These are phyloP conservation scores for Solenodon paradoxus DNA, from an alignment of 2,113 vertebrate genomes.

Conservation along the genomic window DNA sequence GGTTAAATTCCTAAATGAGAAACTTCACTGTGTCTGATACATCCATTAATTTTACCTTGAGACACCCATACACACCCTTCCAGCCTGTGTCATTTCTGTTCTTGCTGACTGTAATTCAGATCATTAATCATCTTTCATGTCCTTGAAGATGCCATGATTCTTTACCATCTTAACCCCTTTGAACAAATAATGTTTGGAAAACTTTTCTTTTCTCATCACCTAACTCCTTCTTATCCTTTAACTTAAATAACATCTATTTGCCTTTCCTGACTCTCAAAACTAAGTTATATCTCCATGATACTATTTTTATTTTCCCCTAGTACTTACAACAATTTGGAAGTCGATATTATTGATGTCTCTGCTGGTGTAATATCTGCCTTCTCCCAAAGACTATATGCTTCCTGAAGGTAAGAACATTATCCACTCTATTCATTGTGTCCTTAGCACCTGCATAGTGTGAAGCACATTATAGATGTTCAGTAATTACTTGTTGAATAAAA, in stretches of 20 bases:
- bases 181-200: background rate
- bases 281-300: background rate
- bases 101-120: background rate
- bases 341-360: too few species aligned
- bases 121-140: background rate
- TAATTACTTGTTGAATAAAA: background rate
- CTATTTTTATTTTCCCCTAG: background rate
- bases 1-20: background rate
- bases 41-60: background rate
- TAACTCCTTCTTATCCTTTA: too few species aligned
- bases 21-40: background rate
- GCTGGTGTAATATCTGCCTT: background rate
- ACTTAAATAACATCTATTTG: background rate
- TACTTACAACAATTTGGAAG: background rate
- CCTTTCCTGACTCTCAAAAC: background rate
- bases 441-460: background rate
- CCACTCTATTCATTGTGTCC: background rate
- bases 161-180: background rate
- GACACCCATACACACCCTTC: background rate
- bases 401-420: background rate
- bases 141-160: background rate
- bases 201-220: background rate
- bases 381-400: background rate
- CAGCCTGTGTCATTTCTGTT: background rate
- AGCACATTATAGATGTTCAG: background rate